A percentile compares a stretch with the other conserved stretches of the same genome.
Conservation (phyloP, 2,888 invertebrate genomes). For the Sycophila texana region DNA sequence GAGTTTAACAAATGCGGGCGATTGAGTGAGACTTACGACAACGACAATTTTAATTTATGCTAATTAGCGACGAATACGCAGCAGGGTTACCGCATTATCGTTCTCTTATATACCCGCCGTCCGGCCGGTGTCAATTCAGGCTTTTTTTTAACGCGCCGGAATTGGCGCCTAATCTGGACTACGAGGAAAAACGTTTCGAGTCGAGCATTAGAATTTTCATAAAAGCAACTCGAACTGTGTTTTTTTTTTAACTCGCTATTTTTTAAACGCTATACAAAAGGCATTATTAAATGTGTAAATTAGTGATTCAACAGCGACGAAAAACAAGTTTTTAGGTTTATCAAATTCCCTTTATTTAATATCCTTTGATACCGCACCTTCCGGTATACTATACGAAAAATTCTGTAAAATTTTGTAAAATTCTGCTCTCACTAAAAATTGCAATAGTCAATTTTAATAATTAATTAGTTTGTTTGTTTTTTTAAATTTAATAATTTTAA, state of each 20-base stretch:
- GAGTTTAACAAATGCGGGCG: not conserved
- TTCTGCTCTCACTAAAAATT: too few relatives aligned
- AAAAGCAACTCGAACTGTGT: not conserved
- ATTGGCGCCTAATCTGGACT: conserved; percentile 12
- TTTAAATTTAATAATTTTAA: too few relatives aligned
- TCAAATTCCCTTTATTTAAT: too few relatives aligned
- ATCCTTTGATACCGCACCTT: too few relatives aligned
- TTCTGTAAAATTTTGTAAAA: too few relatives aligned
- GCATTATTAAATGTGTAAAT: too few relatives aligned
- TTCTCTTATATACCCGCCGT: not conserved
- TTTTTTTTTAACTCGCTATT: not conserved
- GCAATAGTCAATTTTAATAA: too few relatives aligned
- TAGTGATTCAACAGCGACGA: too few relatives aligned
- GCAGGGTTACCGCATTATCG: not conserved
- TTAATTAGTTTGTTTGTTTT: too few relatives aligned
- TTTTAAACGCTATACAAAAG: too few relatives aligned
- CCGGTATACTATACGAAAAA: too few relatives aligned
- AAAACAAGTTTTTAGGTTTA: too few relatives aligned
- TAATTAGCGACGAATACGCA: conserved; percentile 11
- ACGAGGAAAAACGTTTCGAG: not conserved
- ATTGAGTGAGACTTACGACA: conserved; percentile 16
- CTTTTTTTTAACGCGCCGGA: not conserved
- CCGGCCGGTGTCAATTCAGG: not conserved
- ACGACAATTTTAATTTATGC: conserved; percentile 43
- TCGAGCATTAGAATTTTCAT: not conserved